phyloP scores from a whole-genome alignment of 2,888 invertebrate genomes.

The Agrypnus murinus region DNA sequence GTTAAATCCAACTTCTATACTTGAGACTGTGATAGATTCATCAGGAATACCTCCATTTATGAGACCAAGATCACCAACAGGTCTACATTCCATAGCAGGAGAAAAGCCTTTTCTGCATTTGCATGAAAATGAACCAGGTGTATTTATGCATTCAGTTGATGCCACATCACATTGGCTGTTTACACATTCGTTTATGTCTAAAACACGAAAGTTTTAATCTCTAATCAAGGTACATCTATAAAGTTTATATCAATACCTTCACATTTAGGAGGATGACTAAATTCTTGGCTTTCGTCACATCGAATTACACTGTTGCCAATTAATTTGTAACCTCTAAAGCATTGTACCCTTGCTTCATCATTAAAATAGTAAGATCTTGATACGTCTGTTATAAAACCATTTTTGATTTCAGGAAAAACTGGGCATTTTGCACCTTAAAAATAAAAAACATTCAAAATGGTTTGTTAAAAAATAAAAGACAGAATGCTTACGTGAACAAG shows the following conservation, averaged over 20 bases:
- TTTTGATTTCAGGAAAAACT: conserved; percentile 85
- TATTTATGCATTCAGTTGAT: conserved; percentile 93
- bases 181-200: conserved; percentile 92
- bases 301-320: conserved; percentile 88
- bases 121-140: conserved; percentile 91
- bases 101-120: conserved; percentile 89
- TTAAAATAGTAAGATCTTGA: conserved; percentile 86
- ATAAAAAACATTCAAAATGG: conserved; percentile 5
- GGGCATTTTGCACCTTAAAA: conserved; percentile 79
- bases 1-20: conserved; percentile 86
- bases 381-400: conserved; percentile 90
- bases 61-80: conserved; percentile 91
- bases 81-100: conserved; percentile 91
- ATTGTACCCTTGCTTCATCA: conserved; percentile 94
- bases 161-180: conserved; percentile 92
- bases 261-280: conserved; percentile 89
- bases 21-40: conserved; percentile 89
- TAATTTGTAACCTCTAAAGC: conserved; percentile 91
- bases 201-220: conserved; percentile 43
- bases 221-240: neutral
- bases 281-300: conserved; percentile 89
- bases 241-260: conserved; percentile 74
- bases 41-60: conserved; percentile 93
- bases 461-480: neutral
- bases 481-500: conserved; percentile 81